Evolutionary conservation across 2,797 vertebrate genomes (phyloP), one percentile per base, ranked within the genome.

Genomic region (Anableps anableps): DNA sequence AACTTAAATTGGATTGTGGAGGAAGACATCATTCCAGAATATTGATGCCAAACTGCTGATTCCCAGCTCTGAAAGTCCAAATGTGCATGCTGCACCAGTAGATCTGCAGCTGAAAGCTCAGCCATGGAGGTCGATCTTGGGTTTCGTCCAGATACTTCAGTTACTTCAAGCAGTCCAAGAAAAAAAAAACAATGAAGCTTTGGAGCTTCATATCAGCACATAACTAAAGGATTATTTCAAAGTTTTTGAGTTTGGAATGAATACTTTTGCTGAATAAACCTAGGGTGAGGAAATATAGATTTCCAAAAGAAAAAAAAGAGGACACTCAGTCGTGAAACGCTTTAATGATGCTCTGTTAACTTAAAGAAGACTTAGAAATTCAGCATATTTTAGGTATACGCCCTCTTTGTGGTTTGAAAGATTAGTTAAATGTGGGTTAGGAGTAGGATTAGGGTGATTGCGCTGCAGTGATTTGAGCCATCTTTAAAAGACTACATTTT

Each of bases 1-100:
- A 80, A 85, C 88, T 89, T 90, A 53, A 91, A 90, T 86, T 81
- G 26, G 78, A 90, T 88, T 86, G 78, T 78, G 73, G 29, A 83
- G 78, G 80, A 85, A 58, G 82, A 87, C 90, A 82, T 89, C 82
- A 76, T 89, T 82, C 85, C 47, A 71, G 75, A 76, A 77, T 4
- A n/a, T 64, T 36, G 60, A 75, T 11, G 81, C 84, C 83, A 80
- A n/a, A n/a, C n/a, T n/a, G n/a, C n/a, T n/a, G n/a, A n/a, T n/a
- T n/a, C n/a, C n/a, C n/a, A n/a, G n/a, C n/a, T n/a, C n/a, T n/a
- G n/a, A n/a, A n/a, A n/a, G n/a, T n/a, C 9, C 11, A 38, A 45
- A n/a, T 45, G 23, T 71, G 16, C 26, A 45, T n/a, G 23, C 5
- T 0, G 11, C 10, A 45, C 68, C 38, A n/a, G 26, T 7, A 43